Evolutionary conservation across 2,113 vertebrate genomes (phyloP).

Genomic region (Odocoileus virginianus): DNA sequence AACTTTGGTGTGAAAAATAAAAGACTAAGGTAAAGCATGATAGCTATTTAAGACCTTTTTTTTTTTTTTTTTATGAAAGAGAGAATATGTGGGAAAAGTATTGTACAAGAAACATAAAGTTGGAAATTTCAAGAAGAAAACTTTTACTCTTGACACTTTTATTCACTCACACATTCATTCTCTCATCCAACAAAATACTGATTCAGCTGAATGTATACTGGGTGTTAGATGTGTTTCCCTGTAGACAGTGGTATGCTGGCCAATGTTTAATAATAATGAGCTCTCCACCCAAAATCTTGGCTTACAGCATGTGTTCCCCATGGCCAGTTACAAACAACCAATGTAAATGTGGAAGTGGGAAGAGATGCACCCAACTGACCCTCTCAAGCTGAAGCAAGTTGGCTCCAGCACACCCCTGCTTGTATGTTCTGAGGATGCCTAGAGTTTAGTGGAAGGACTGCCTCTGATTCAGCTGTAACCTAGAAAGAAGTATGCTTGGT

Average conservation of each 20-base stretch:
- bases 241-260: too few relatives aligned
- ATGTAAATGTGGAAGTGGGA: background rate
- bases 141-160: background rate
- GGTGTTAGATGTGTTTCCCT: background rate
- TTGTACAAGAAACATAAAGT: background rate
- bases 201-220: background rate
- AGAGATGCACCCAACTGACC: rapidly evolving
- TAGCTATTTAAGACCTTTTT: background rate
- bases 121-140: background rate
- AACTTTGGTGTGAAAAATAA: background rate
- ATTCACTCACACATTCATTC: background rate
- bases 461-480: background rate
- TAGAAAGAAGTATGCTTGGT: background rate
- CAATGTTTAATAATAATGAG: background rate
- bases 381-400: background rate
- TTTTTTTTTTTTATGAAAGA: background rate
- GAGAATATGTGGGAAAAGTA: background rate
- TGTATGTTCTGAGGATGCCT: background rate
- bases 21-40: background rate
- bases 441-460: background rate
- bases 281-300: background rate
- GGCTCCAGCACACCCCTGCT: background rate
- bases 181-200: background rate
- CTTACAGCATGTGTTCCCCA: background rate
- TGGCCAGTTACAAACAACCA: background rate